These are phyloP conservation scores for Festucalex cinctus DNA, from an alignment of 2,113 vertebrate species.

Conservation along the genomic window DNA sequence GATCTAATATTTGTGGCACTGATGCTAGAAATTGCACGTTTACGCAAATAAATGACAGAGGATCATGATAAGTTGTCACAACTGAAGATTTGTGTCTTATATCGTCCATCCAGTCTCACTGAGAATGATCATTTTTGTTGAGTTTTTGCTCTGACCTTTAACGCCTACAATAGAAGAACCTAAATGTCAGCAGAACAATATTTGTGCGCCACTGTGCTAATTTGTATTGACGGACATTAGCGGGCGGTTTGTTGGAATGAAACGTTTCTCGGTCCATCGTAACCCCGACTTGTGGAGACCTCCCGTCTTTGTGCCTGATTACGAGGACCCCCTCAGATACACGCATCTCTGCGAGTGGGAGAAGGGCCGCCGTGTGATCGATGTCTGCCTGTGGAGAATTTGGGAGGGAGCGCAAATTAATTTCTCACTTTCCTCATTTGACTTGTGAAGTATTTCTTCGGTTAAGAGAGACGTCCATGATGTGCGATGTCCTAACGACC, in stretches of 20 bases:
- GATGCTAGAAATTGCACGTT: too few relatives aligned
- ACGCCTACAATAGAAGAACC: not conserved
- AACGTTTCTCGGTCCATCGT: conserved; percentile 37
- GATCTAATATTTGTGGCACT: too few relatives aligned
- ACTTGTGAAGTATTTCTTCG: conserved; percentile 67
- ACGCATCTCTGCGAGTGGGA: conserved; percentile 16
- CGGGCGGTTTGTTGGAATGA: conserved; percentile 37
- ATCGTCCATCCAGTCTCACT: not conserved
- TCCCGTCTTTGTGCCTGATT: conserved; percentile 71
- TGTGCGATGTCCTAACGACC: not conserved
- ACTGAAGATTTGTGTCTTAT: not conserved
- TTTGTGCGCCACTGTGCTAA: conserved; percentile 29
- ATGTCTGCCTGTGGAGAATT: conserved; percentile 76
- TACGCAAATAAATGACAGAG: too few relatives aligned
- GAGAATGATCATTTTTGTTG: not conserved
- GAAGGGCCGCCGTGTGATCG: conserved; percentile 67
- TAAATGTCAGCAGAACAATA: conserved; percentile 5
- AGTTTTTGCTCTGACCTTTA: not conserved
- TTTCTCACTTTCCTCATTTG: conserved; percentile 74
- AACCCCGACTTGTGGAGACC: conserved; percentile 48
- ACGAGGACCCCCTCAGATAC: conserved; percentile 62
- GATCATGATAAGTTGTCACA: not conserved
- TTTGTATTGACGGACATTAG: conserved; percentile 41
- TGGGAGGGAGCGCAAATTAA: conserved; percentile 63
- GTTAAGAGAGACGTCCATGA: not conserved